phyloP scores from a whole-genome alignment of 2,797 vertebrate species.

The Meda fulgida region DNA sequence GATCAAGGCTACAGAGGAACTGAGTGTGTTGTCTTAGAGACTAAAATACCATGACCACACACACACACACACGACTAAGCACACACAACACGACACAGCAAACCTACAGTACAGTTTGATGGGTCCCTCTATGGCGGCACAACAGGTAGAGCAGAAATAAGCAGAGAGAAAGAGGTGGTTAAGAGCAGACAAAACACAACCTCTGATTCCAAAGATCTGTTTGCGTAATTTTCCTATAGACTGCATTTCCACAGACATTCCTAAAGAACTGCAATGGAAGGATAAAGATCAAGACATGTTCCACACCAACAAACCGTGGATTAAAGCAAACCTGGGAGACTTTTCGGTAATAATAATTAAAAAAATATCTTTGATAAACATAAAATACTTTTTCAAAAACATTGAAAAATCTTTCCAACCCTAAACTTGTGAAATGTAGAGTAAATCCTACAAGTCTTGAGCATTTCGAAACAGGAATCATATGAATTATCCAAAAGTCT shows the following conservation, averaged over 20 bases:
- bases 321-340: not conserved
- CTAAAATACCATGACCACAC: slow-evolving; percentile 72
- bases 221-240: too few relatives aligned
- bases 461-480: not conserved
- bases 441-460: not conserved
- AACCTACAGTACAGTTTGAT: slow-evolving; percentile 99
- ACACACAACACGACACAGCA: slow-evolving; percentile 58
- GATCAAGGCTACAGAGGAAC: slow-evolving; percentile 22
- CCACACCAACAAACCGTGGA: not conserved
- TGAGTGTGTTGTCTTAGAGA: slow-evolving; percentile 24
- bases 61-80: slow-evolving; percentile 19
- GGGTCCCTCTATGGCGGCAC: slow-evolving; percentile 92
- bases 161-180: slow-evolving; percentile 45
- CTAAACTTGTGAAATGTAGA: not conserved
- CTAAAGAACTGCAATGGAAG: not conserved
- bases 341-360: not conserved
- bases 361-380: not conserved
- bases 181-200: slow-evolving; percentile 22
- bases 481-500: not conserved
- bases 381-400: not conserved
- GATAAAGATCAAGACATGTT: not conserved
- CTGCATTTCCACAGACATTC: not conserved
- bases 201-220: slow-evolving; percentile 3
- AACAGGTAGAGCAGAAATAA: slow-evolving; percentile 61
- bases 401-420: not conserved